Conservation (phyloP, 2,113 vertebrate genomes). For the Chunga burmeisteri region DNA sequence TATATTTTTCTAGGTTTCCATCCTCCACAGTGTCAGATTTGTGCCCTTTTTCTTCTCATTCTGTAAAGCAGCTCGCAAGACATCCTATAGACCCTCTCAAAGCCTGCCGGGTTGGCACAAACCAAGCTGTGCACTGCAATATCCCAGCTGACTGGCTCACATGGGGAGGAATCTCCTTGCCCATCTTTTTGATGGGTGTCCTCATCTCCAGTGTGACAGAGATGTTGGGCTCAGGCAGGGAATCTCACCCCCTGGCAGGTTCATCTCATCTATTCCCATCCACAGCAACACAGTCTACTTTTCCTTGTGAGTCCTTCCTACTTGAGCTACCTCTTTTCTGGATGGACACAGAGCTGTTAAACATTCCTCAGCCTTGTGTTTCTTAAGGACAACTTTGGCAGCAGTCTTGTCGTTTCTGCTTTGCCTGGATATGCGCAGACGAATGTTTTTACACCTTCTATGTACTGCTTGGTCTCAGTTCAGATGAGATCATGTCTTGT, state of each 20-base stretch:
- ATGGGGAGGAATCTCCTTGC: not conserved
- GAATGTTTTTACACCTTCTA: not conserved
- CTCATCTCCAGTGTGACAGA: not conserved
- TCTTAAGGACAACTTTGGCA: not conserved
- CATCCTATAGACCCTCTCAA: not conserved
- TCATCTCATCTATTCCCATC: not conserved
- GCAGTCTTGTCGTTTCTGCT: not conserved
- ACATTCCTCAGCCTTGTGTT: not conserved
- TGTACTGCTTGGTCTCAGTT: not conserved
- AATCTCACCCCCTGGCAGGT: not conserved
- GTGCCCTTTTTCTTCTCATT: not conserved
- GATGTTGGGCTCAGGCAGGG: not conserved
- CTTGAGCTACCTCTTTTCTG: not conserved
- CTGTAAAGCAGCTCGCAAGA: not conserved
- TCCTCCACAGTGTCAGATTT: not conserved
- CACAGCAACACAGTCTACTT: not conserved
- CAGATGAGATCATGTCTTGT: slow-evolving; percentile 45
- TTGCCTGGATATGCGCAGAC: not conserved
- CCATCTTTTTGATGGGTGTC: not conserved
- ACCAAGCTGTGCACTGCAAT: not conserved
- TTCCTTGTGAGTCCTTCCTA: not conserved
- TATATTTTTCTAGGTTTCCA: not conserved
- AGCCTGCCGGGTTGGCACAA: not conserved
- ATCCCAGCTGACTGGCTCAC: not conserved
- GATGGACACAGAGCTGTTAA: not conserved